Base-by-base conservation (phyloP, 2,888 invertebrate species). In the Scaeva pyrastri region DNA sequence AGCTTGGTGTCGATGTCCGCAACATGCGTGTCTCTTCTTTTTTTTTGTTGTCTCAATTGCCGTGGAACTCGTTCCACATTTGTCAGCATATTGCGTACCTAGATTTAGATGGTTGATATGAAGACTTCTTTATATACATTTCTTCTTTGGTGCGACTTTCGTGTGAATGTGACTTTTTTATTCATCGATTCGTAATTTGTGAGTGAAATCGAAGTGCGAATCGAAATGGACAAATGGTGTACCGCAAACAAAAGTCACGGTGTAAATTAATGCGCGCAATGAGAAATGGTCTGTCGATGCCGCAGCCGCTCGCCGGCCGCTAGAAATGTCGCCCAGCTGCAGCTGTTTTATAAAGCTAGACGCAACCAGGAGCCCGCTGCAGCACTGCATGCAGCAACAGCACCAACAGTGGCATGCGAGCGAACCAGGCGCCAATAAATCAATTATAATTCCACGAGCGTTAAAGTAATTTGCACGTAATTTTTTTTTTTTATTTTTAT, bases 391-490 rank as follows among this genome's bases (percentile, higher is more conserved):
- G 48, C n/a, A 12, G 21, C 19, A 5, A 5, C 36, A 11, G 19
- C 11, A 2, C 16, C 12, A 3, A 26, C 48, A 19, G 56, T 72
- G 71, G 74, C 62, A 56, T 62, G 62, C 48, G 58, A 36, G 31
- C 50, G 68, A 62, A 72, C 64, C 81, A 76, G 80, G 80, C 76
- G 80, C 85, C 85, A 80, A 74, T 86, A 77, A 86, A 76, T 86
- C 81, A 86, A 86, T 86, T 86, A 77, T 62, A 86, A 86, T 86
- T 86, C 85, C 76, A 52, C 60, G 43, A 81, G 73, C 85, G 81
- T 81, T 60, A 86, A 64, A 86, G 77, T 86, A 73, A 86, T 86
- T 86, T 86, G 81, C 81, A 86, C 85, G 76, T 85, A 76, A 72
- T 74, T 26, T 66, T 78, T 48, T 52, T 62, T 58, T 50, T 48